These are phyloP conservation scores for Microctonus brassicae DNA, from an alignment of 2,888 invertebrate genomes.

Conservation along the genomic window DNA sequence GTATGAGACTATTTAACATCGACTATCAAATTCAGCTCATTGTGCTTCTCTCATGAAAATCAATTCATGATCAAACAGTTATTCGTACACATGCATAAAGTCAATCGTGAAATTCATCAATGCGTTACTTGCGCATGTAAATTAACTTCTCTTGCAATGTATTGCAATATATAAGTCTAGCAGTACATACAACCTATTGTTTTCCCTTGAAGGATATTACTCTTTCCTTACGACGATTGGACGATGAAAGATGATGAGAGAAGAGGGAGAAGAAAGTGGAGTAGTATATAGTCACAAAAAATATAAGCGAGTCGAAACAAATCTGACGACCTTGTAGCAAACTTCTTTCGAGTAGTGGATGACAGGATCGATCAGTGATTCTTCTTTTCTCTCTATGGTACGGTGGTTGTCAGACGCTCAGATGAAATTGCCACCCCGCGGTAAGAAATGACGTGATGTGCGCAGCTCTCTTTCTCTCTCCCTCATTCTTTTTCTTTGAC, in stretches of 20 bases:
- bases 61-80: conserved; percentile 62
- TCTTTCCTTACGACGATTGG: not conserved
- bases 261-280: conserved; percentile 44
- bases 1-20: conserved; percentile 57
- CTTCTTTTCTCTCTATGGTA: conserved; percentile 13
- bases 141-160: conserved; percentile 56
- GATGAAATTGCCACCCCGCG: conserved; percentile 28
- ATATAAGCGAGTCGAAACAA: conserved; percentile 5
- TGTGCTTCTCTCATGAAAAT: conserved; percentile 66
- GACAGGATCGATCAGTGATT: conserved; percentile 17
- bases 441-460: conserved; percentile 30
- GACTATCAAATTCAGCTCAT: conserved; percentile 65
- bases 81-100: conserved; percentile 52
- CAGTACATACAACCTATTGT: conserved; percentile 58
- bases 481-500: conserved; percentile 31
- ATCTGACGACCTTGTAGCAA: conserved; percentile 19
- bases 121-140: conserved; percentile 62
- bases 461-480: not conserved
- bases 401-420: conserved; percentile 19
- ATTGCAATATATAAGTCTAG: conserved; percentile 10
- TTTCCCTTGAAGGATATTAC: conserved; percentile 34
- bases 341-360: conserved; percentile 19
- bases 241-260: not conserved
- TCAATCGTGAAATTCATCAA: conserved; percentile 57
- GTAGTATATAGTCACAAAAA: not conserved